Evolutionary conservation across 2,113 vertebrate species (phyloP), one percentile per base, ranked within the genome.

Genomic region (Percina caprodes): DNA sequence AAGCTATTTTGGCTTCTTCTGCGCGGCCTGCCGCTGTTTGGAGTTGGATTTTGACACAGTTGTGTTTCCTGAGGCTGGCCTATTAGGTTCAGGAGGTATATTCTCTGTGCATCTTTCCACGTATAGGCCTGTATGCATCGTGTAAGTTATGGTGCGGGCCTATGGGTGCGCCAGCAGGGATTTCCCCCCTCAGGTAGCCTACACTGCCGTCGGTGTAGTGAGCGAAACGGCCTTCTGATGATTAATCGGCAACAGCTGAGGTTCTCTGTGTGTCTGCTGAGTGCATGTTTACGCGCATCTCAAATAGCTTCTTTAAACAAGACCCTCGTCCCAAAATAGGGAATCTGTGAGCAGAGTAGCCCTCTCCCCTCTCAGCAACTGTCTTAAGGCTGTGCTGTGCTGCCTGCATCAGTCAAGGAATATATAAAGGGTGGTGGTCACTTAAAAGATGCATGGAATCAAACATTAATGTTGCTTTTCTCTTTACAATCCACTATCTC

Each of bases 241-340:
- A 96, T 96, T 95, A 92, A 97, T 96, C 93, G 80, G 89, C 91
- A 92, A 93, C 97, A 98, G 97, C 98, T 98, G 98, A 96, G 93
- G 93, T 90, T 86, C 93, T 93, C 92, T 74, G 86, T 94, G 95
- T 86, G 80, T 88, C 92, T 93, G 89, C 95, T 90, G 92, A 95
- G 94, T 83, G 85, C 94, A 95, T 97, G 96, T 97, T 97, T 97
- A 97, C 91, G 91, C 92, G 88, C 69, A 83, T 93, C 95, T 97
- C 97, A 96, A 94, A 96, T 98, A 94, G 94, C 96, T 85, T 92
- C 94, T 94, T 94, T 91, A 90, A 95, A 91, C 84, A 91, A 92
- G 94, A 92, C 88, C 77, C 92, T 85, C 92, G 92, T 95, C 92
- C 95, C 95, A 95, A 97, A 97, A 96, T 96, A 97, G 95, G 91